A percentile compares a stretch with the other conserved stretches of the same genome.
Evolutionary conservation across 2,797 vertebrate species (phyloP).

Genomic region (Centropyge bicolor): DNA sequence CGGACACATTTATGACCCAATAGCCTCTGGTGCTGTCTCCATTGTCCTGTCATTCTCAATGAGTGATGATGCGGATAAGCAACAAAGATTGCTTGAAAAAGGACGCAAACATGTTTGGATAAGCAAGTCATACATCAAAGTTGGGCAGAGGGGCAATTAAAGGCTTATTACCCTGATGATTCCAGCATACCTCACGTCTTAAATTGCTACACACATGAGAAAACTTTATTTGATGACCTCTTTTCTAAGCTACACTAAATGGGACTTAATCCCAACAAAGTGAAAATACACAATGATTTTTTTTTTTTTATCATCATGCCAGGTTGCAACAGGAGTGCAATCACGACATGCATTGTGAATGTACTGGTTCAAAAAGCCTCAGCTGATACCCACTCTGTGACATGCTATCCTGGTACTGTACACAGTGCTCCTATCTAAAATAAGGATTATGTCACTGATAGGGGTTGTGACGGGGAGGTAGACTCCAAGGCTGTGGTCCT

Average conservation of each 20-base stretch:
- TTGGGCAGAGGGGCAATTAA: slow-evolving; percentile 66
- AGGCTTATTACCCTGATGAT: slow-evolving; percentile 61
- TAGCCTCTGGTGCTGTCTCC: slow-evolving; percentile 73
- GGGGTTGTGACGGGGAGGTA: slow-evolving; percentile 33
- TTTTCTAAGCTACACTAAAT: not conserved
- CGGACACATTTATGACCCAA: slow-evolving; percentile 79
- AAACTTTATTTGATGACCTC: not conserved
- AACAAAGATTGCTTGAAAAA: slow-evolving; percentile 71
- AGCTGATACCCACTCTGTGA: slow-evolving; percentile 43
- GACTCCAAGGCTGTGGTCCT: slow-evolving; percentile 49
- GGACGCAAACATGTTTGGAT: slow-evolving; percentile 78
- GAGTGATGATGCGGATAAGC: slow-evolving; percentile 79
- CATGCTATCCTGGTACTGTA: slow-evolving; percentile 55
- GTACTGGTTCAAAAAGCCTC: slow-evolving; percentile 18
- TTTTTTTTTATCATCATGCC: not conserved
- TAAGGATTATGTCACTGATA: slow-evolving; percentile 66
- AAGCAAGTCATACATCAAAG: slow-evolving; percentile 75
- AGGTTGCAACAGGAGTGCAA: slow-evolving; percentile 24
- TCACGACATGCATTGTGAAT: slow-evolving; percentile 32
- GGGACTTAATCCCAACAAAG: not conserved
- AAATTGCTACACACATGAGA: slow-evolving; percentile 32
- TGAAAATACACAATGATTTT: not conserved
- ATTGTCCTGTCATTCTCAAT: slow-evolving; percentile 80
- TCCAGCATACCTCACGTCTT: slow-evolving; percentile 28
- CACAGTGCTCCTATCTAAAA: slow-evolving; percentile 63